Base-by-base conservation (phyloP, 2,797 vertebrate species). In the Scomberomorus guttatus region DNA sequence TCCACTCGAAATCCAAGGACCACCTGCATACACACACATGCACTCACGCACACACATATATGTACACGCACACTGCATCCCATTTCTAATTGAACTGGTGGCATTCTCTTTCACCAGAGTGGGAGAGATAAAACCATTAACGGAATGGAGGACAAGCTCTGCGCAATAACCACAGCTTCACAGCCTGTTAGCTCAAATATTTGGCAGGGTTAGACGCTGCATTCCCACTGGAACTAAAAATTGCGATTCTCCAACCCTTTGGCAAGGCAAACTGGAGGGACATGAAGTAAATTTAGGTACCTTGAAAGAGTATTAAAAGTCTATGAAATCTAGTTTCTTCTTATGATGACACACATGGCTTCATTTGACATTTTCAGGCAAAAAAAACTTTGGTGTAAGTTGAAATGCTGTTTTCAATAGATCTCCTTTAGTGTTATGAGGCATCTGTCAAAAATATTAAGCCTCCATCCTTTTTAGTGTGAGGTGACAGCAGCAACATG, bases 41-140 rank as follows among this genome's bases (percentile, higher is more conserved):
- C 2, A 57, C 32, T 42, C 20, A 75, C n/a, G 17, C 22, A 66
- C 52, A 58, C 48, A 76, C 29, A 62, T 57, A 24, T 22, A 68
- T 20, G 65, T 25, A 66, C 37, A 44, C 24, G 64, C 39, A 64
- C 22, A 39, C 15, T 37, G 37, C 55, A 71, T 79, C 75, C 72
- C 12, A 29, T 69, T 80, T 77, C 80, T 91, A 90, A 92, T 88
- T 88, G 82, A 89, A 87, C 72, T 46, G 67, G 72, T 89, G 90
- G 80, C 90, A 86, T 87, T 85, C 79, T 82, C 85, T 74, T 89
- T 89, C 77, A 79, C 39, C 60, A 66, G 72, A 84, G 70, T 69
- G 75, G 79, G 72, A 59, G 79, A 89, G 85, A 90, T 92, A 85
- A 89, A 90, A 81, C 79, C 85, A 89, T 92, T 89, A 90, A 85